Base-by-base conservation (phyloP, 2,888 invertebrate species). In the Epsilonema sp. region DNA sequence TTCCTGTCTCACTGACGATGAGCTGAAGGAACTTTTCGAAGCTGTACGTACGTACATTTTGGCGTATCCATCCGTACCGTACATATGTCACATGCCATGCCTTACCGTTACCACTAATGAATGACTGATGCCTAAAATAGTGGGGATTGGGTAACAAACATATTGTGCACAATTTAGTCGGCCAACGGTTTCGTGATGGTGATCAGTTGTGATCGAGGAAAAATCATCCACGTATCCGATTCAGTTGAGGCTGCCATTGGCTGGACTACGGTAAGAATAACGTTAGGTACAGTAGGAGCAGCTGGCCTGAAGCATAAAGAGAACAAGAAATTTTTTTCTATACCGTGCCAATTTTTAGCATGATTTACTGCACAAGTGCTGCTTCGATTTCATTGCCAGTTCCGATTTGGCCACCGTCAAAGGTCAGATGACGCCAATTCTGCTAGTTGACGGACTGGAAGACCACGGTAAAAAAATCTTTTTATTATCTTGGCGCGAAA, bases 341-440 rank as follows among this genome's bases (percentile, higher is more conserved):
- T n/a, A n/a, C n/a, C n/a, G n/a, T n/a, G n/a, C 8, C 31, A 31
- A 31, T 16, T 31, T 31, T 22, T 23, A 41, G 42, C 13, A 13
- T 22, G 42, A 57, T 22, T 63, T 64, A 44, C 65, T 87, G 50
- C 87, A 87, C 0, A 86, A 87, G 68, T 87, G 84, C 64, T 75
- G 86, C 74, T 89, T 90, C 66, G 89, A 90, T 67, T 82, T 87
- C 53, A 70, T 90, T 40, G 89, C 90, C 66, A 87, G 87, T 0
- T 85, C 86, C 66, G 90, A 90, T 67, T 82, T 90, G 36, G 80
- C 79, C 48, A 89, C 87, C 68, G 85, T 89, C 3, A 90, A 90
- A 52, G 36, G 51, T 46, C 50, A 46, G 45, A 49, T 39, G 39
- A 16, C 16, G 16, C 31, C 31, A n/a, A n/a, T n/a, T n/a, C n/a